A percentile compares a stretch with the other conserved stretches of the same genome.
Conservation (phyloP, 2,797 vertebrate species). For the Aselliscus stoliczkanus region DNA sequence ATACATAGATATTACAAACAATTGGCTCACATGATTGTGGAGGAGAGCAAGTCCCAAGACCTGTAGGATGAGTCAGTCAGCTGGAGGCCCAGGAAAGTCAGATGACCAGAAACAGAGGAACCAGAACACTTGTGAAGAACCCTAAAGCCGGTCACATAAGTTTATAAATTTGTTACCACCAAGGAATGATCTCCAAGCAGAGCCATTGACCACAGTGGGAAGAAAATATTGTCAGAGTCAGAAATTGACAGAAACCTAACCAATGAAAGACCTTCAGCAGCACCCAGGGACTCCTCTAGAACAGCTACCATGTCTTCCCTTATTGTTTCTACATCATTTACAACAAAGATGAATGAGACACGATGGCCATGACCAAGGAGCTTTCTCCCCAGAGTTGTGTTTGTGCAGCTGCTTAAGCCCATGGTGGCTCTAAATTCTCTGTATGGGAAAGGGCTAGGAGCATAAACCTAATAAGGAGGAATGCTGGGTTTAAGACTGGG, state of each 20-base stretch:
- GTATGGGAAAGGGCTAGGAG: background rate
- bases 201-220: background rate
- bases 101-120: background rate
- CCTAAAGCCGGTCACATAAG: background rate
- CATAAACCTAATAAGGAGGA: background rate
- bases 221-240: background rate
- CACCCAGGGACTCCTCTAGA: background rate
- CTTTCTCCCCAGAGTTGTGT: background rate
- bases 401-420: background rate
- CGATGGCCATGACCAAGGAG: background rate
- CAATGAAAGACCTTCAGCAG: background rate
- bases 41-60: background rate
- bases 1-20: background rate
- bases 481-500: background rate
- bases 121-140: background rate
- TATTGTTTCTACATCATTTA: background rate
- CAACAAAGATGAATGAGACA: background rate
- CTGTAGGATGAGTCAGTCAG: background rate
- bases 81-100: background rate
- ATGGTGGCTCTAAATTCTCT: background rate
- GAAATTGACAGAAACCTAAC: background rate
- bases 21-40: background rate
- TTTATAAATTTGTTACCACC: background rate
- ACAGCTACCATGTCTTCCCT: background rate
- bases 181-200: background rate